Evolutionary conservation across 2,888 invertebrate species (phyloP).

Genomic region (Thyatira batis): DNA sequence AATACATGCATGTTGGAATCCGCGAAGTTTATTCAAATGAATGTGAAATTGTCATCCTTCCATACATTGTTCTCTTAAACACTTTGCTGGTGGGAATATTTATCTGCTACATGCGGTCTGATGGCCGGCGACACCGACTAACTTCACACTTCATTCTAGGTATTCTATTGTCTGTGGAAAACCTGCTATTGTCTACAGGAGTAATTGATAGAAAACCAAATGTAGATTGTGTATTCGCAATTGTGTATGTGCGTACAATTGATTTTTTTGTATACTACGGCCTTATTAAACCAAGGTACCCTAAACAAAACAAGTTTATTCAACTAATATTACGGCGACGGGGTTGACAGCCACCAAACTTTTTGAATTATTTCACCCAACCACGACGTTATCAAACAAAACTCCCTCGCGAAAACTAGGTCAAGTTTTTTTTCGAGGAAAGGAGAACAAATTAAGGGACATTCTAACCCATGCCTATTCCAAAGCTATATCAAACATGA

Average conservation of each 20-base stretch:
- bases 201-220: conserved; percentile 3
- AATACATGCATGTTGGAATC: not conserved
- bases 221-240: not conserved
- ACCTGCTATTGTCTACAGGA: not conserved
- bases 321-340: too few relatives aligned
- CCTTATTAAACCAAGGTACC: too few relatives aligned
- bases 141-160: conserved; percentile 1
- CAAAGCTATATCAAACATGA: not conserved
- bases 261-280: too few relatives aligned
- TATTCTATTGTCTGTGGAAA: conserved; percentile 1
- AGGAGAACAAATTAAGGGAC: not conserved
- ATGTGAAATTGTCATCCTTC: conserved; percentile 1
- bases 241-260: not conserved
- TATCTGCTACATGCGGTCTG: not conserved
- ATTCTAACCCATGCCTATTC: not conserved
- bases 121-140: not conserved
- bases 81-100: conserved; percentile 1
- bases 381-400: not conserved
- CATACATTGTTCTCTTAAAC: not conserved
- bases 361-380: too few relatives aligned
- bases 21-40: conserved; percentile 1
- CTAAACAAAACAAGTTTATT: too few relatives aligned
- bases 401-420: not conserved
- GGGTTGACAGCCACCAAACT: not conserved
- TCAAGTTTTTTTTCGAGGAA: not conserved